A percentile compares a stretch with the other conserved stretches of the same genome.
Evolutionary conservation across 2,888 invertebrate genomes (phyloP).

Genomic region (Ceriagrion tenellum): DNA sequence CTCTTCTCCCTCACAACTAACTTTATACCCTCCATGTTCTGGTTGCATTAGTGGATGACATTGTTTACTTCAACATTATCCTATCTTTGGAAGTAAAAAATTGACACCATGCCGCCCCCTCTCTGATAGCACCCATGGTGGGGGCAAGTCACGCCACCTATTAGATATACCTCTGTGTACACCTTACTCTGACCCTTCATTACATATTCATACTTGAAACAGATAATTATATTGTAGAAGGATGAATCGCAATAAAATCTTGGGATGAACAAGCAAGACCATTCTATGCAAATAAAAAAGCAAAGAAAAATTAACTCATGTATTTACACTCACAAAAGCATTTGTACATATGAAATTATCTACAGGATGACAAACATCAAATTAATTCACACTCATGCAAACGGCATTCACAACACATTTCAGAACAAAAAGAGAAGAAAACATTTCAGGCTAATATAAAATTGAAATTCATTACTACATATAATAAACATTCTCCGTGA

Average conservation of each 20-base stretch:
- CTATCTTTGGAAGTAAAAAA: no score
- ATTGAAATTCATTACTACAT: not conserved
- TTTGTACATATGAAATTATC: slow-evolving; percentile 8
- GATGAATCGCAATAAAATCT: not conserved
- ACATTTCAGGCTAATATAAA: not conserved
- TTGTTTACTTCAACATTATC: no score
- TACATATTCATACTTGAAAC: no score
- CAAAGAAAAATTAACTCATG: not conserved
- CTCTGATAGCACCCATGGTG: no score
- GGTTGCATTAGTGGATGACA: no score
- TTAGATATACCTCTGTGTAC: no score
- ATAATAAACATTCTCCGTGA: not conserved
- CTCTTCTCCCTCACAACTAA: no score
- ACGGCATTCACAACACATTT: not conserved
- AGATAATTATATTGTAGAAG: not conserved
- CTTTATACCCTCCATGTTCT: no score
- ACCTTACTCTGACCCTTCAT: no score
- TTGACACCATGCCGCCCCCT: no score
- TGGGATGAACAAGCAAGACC: not conserved
- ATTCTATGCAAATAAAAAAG: not conserved
- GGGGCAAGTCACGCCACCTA: no score
- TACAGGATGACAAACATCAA: not conserved
- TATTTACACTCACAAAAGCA: slow-evolving; percentile 1
- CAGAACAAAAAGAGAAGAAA: not conserved
- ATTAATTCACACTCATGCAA: not conserved